Evolutionary conservation across 2,797 vertebrate species (phyloP), one percentile per base, ranked within the genome.

Genomic region (Hoplostethus atlanticus): DNA sequence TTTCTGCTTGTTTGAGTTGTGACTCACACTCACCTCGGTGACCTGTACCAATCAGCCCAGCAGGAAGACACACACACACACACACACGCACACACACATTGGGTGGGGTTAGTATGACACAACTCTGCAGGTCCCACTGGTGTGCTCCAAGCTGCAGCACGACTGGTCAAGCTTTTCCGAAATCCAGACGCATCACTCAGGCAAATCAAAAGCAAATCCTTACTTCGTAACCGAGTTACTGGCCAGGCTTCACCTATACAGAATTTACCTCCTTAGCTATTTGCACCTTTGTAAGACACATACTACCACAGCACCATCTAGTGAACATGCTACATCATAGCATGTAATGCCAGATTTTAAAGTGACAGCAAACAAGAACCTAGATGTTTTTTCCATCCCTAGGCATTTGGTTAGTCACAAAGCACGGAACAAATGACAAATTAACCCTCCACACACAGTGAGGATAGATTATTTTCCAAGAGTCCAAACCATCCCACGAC

Each of bases 291-390:
- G 34, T 9, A 31, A 54, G 11, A 56, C 34, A 17, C 46, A 17
- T 63, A 46, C 80, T 52, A 31, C 76, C 38, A 88, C 74, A 87
- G 89, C 89, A 36, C 91, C 93, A 84, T 72, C 92, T 93, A 83
- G 87, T 91, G 92, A 21, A 34, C 69, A 73, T 34, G 70, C 31
- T 28, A 0, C 16, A 0, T 30, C 30, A 76, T 1, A 52, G 52
- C 70, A 56, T n/a, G 38, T 47, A 13, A 53, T 7, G 25, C 16
- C n/a, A 3, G n/a, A 13, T 64, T 50, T 50, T 12, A 34, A 30
- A 44, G 10, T 36, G 50, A 1, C 25, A 50, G 47, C 47, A 17
- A 50, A 50, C n/a, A n/a, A 50, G n/a, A 34, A 31, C 4, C 30
- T 16, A 31, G 12, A 55, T 55, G 13, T 34, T 55, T 55, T 31